Base-by-base conservation (phyloP, 1,140 invertebrate genomes). In the Drosophila sp. region DNA sequence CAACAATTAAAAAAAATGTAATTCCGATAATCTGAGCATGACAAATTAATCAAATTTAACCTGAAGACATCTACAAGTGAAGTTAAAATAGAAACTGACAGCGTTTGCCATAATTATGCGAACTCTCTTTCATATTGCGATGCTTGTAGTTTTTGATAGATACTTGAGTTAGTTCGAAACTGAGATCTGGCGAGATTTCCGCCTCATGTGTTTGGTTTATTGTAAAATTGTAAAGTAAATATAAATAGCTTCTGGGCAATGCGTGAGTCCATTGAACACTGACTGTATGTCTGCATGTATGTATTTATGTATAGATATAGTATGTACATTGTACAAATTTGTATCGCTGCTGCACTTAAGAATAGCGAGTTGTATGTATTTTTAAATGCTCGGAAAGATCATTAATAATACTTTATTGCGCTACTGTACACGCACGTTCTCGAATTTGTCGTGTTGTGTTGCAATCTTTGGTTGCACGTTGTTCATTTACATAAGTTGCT, bases 331-430 rank as follows among this genome's bases (percentile, higher is more conserved):
- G 25, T 40, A 34, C 21, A 21, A 67, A 13, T 48, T 41, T 76
- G 36, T 38, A 36, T 74, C 14, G 48, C 46, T 83, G 34, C 32
- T 83, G 79, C 80, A 78, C 80, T 83, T 45, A 64, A 76, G 73
- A 80, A 74, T 34, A 74, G 73, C 67, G 51, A 65, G 73, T 50
- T 71, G 51, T 71, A 74, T 77, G 67, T 86, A 87, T 84, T 84
- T 86, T 86, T 81, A 84, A 84, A 87, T 72, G 66, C 75, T 82
- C 54, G 40, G 59, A 81, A 78, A 87, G 78, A 81, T 75, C 81
- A 86, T 86, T 87, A 87, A 86, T 86, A 87, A 86, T 81, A 78
- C 74, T 86, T 81, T 70, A 78, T 71, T 63, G 81, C 64, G 81
- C 48, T 65, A 65, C 72, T 69, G 58, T 36, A 29, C 54, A 18